Evolutionary conservation across 2,888 invertebrate species (phyloP).

Genomic region (Lasioglossum marginatum): DNA sequence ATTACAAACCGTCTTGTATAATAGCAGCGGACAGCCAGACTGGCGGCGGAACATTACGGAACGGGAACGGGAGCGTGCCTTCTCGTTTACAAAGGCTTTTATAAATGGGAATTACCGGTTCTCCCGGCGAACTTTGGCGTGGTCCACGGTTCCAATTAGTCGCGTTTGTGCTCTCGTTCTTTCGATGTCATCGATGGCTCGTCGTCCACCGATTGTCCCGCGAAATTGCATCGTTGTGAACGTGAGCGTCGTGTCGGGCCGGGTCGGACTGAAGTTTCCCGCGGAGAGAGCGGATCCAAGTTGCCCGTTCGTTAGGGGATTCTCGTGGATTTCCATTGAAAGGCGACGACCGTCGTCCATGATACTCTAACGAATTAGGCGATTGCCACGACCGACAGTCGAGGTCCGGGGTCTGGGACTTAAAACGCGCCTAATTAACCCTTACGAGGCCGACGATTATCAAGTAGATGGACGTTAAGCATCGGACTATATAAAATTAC

Average conservation of each 20-base stretch:
- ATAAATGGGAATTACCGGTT: conserved; percentile 37
- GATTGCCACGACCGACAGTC: not conserved
- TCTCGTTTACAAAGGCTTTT: conserved; percentile 50
- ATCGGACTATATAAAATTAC: conserved; percentile 65
- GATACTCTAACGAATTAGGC: conserved; percentile 30
- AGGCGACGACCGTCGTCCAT: not conserved
- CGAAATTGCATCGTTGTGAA: conserved; percentile 40
- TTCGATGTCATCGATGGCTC: conserved; percentile 47
- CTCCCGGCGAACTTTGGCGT: conserved; percentile 36
- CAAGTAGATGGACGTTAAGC: conserved; percentile 63
- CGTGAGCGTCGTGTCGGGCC: not conserved
- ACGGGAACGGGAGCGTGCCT: conserved; percentile 14
- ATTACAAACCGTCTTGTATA: conserved; percentile 35
- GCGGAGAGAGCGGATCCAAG: conserved; percentile 1
- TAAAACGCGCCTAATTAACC: conserved; percentile 35
- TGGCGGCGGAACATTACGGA: not conserved
- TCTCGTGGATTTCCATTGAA: conserved; percentile 22
- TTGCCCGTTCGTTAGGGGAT: conserved; percentile 31
- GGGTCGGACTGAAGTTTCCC: not conserved
- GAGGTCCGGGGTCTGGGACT: conserved; percentile 7
- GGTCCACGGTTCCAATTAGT: conserved; percentile 47
- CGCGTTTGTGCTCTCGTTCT: conserved; percentile 39
- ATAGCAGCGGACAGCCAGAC: not conserved
- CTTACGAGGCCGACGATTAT: conserved; percentile 47
- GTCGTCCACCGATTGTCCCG: conserved; percentile 44